Percentiles rank a stretch among this genome's conserved stretches.
phyloP scores from a whole-genome alignment of 2,113 vertebrate species.

The Triplophysa siluroides region DNA sequence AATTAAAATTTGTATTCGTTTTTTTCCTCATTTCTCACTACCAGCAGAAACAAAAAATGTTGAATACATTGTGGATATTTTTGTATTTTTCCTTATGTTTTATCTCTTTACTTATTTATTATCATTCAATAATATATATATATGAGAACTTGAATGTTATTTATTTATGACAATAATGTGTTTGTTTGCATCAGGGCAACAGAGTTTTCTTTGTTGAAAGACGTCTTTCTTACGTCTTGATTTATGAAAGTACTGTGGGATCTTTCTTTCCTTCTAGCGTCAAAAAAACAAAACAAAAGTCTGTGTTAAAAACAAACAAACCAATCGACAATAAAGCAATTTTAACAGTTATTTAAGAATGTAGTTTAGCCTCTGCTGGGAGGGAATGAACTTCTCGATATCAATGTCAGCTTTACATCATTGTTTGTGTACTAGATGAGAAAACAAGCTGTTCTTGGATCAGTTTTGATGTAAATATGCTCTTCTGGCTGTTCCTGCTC shows the following conservation, averaged over 20 bases:
- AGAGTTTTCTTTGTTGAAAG: slow-evolving; percentile 75
- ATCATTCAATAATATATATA: slow-evolving; percentile 80
- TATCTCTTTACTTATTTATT: slow-evolving; percentile 79
- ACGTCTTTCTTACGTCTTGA: slow-evolving; percentile 71
- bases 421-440: slow-evolving; percentile 78
- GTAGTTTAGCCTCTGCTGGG: slow-evolving; percentile 89
- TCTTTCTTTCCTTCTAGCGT: slow-evolving; percentile 75
- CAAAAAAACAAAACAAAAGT: slow-evolving; percentile 68
- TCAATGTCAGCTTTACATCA: slow-evolving; percentile 84
- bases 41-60: slow-evolving; percentile 79
- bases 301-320: slow-evolving; percentile 63
- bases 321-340: slow-evolving; percentile 50
- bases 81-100: slow-evolving; percentile 82
- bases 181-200: slow-evolving; percentile 76
- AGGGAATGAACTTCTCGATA: slow-evolving; percentile 85
- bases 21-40: slow-evolving; percentile 62
- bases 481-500: slow-evolving; percentile 80
- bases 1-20: slow-evolving; percentile 51
- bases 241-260: slow-evolving; percentile 73
- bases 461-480: slow-evolving; percentile 87
- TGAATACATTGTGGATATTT: slow-evolving; percentile 87
- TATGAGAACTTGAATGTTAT: slow-evolving; percentile 83
- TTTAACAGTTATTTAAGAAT: slow-evolving; percentile 88
- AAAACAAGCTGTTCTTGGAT: slow-evolving; percentile 66
- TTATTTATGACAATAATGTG: slow-evolving; percentile 75